Conservation (phyloP, 2,888 invertebrate species). For the Mesorhabditis spiculigera region DNA sequence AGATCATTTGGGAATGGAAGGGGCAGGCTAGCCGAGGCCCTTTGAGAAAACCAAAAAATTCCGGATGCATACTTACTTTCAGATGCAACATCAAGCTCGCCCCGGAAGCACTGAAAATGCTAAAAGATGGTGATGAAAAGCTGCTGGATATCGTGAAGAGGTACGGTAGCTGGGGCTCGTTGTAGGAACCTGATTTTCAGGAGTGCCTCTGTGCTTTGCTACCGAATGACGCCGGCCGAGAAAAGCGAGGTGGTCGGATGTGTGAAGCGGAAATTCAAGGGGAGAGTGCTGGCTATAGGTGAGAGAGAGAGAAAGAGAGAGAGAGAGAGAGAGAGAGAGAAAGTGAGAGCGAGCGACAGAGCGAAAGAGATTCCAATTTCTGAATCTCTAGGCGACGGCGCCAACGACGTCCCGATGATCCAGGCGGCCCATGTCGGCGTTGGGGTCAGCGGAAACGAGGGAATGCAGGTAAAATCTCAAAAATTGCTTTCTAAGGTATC, state of each 20-base stretch:
- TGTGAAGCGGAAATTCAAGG: constrained; percentile 5
- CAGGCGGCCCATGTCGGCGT: constrained; percentile 92
- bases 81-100: constrained; percentile 12
- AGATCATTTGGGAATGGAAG: neutral
- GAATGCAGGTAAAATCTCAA: constrained; percentile 86
- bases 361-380: constrained; percentile 6
- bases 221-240: constrained; percentile 85
- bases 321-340: constrained; percentile 4
- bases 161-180: neutral
- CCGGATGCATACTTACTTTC: neutral
- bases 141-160: neutral
- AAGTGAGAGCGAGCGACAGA: no score
- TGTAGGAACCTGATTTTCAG: constrained; percentile 48
- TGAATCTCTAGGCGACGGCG: constrained; percentile 47
- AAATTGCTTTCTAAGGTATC: no score
- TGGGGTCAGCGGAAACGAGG: constrained; percentile 91
- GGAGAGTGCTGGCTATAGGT: neutral
- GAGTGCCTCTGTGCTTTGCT: constrained; percentile 86
- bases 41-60: constrained; percentile 7
- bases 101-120: neutral
- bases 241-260: constrained; percentile 59
- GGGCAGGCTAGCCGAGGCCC: neutral
- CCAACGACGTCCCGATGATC: constrained; percentile 57
- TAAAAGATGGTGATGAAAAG: neutral
- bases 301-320: neutral